Base-by-base conservation (phyloP, 2,797 vertebrate genomes). In the Mionectes olivaceus region DNA sequence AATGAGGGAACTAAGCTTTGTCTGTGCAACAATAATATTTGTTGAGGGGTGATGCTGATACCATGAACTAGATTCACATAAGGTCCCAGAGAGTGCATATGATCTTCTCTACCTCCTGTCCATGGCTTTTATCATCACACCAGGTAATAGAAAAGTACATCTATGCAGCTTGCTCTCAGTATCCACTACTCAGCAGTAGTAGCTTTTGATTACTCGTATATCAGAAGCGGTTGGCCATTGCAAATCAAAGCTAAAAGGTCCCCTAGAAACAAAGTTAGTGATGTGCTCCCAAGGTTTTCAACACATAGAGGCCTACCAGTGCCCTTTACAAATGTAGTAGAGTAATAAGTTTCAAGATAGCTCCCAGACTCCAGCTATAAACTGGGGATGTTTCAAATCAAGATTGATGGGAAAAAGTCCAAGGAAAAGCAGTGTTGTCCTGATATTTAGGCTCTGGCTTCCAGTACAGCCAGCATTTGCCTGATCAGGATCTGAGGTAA, bases 51-150 rank as follows among this genome's bases (percentile, higher is more conserved):
- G 46, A 32, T 43, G 55, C 8, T 21, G 4, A 49, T 3, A 1
- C 10, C 28, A n/a, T 43, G 14, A 77, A 44, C 28, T 39, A 19
- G 17, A 35, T 37, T 74, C 44, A 41, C 22, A 7, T 9, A 56
- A 59, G 11, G 10, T 65, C 27, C 25, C 19, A 73, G 50, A 71
- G 8, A 56, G 41, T 27, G 23, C 37, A 25, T 0, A 0, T 59
- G 35, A 47, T 39, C n/a, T 30, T 75, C 18, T 35, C 7, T 19
- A 28, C 14, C 46, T 70, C 28, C 9, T 77, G 16, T 79, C 39
- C 37, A 19, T 21, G 53, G 13, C 14, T 59, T 79, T 76, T 61
- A 30, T 46, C 0, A 1, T 70, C 35, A 57, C 27, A 60, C 1
- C 22, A 69, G 11, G 4, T 61, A 44, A 78, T 19, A 68, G 27